Conservation (phyloP, 1,140 invertebrate species). For the Popillia japonica region DNA sequence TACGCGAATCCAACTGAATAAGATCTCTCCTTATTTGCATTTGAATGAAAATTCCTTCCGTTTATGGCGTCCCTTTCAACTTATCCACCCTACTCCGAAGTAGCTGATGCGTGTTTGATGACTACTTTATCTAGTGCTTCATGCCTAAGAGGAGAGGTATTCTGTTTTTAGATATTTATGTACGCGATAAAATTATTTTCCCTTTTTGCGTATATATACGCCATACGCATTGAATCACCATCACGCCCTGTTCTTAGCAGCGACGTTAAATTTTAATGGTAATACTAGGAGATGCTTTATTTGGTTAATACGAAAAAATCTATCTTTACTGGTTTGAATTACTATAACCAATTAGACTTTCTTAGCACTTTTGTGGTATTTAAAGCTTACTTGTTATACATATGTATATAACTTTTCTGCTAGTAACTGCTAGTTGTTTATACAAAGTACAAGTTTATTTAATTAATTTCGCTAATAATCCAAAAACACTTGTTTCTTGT, state of each 20-base stretch:
- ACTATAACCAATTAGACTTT: background rate
- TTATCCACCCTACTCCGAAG: constrained; percentile 7
- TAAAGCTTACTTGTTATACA: background rate
- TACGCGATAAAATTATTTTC: constrained; percentile 16
- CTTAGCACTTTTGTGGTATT: background rate
- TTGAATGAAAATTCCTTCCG: constrained; percentile 5
- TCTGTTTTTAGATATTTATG: constrained; percentile 29
- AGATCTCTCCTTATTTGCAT: constrained; percentile 16
- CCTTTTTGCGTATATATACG: background rate
- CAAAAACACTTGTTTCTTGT: too few species aligned
- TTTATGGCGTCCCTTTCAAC: constrained; percentile 24
- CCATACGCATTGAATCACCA: background rate
- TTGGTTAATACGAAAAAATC: background rate
- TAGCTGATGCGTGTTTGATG: constrained; percentile 34
- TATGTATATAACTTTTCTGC: too few species aligned
- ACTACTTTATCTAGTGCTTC: constrained; percentile 30
- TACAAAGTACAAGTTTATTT: too few species aligned
- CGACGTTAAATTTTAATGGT: background rate
- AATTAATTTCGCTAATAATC: too few species aligned
- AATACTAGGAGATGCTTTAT: background rate
- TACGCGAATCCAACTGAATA: background rate
- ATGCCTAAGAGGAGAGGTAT: constrained; percentile 13
- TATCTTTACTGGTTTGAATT: background rate
- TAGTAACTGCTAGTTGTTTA: too few species aligned
- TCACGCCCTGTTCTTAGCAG: background rate